Evolutionary conservation across 2,888 invertebrate species (phyloP), one percentile per base, ranked within the genome.

Genomic region (Tetheella fluctuosa): DNA sequence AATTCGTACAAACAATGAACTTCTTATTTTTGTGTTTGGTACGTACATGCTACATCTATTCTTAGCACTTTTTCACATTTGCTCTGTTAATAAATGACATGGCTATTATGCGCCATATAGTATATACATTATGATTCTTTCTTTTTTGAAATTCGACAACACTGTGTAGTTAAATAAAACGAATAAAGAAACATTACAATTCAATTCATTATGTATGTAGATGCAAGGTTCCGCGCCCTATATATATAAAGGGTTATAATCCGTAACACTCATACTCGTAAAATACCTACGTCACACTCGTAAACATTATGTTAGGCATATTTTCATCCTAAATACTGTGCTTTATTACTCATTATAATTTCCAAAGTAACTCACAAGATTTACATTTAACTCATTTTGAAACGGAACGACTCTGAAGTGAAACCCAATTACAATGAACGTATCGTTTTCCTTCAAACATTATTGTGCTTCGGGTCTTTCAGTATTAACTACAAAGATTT

Each of bases 401-500:
- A 2, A 34, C 13, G 34, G 13, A n/a, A n/a, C n/a, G 10, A 55
- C 34, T 59, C 17, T 42, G 25, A 34, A 58, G 2, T 34, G 13
- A 34, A 34, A 34, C 34, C 34, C 13, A 30, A 64, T 65, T 67
- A 67, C 61, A 30, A 30, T 61, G 59, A 68, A 64, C 62, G 57
- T 68, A 62, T 64, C 61, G 63, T 57, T 69, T 64, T 64, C 60
- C 54, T 56, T 59, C 58, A 59, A 25, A 57, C 57, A 25, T 17
- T 68, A 70, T 71, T 70, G 71, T 71, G 69, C 79, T 74, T 71
- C 59, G 70, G 68, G 68, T 67, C 67, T 70, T 72, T 59, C 68
- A 64, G 72, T 74, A 79, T 80, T 81, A 81, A 77, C 77, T 75
- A 7, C 48, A 15, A 48, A 74, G 74, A 76, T 80, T 81, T 71